Conservation (phyloP, 2,797 vertebrate genomes). For the Octomys mimax region DNA sequence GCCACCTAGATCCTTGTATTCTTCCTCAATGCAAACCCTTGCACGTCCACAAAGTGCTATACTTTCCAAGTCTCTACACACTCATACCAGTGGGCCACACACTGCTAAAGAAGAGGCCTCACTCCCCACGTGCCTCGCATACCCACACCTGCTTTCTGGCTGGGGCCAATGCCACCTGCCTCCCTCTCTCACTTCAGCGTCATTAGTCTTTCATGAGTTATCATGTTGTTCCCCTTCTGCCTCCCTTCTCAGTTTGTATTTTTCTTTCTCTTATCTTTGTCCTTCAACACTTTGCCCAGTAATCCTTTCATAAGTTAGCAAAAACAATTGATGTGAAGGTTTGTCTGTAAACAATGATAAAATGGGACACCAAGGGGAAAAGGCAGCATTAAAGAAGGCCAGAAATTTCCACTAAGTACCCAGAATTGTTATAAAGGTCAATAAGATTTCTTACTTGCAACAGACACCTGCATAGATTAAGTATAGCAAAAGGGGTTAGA, state of each 20-base stretch:
- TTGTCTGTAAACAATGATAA: constrained; percentile 59
- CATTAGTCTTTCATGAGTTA: background rate
- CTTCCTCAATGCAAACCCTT: background rate
- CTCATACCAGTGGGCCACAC: background rate
- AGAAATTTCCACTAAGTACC: constrained; percentile 22
- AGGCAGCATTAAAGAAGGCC: background rate
- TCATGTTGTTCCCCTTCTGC: background rate
- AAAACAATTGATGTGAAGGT: constrained; percentile 32
- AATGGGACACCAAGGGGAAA: background rate
- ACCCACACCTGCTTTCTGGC: background rate
- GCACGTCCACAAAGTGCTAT: background rate
- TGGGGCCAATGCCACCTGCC: background rate
- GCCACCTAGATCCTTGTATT: background rate
- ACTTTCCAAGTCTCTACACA: background rate
- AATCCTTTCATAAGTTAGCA: constrained; percentile 33
- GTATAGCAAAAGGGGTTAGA: background rate
- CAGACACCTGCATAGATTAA: background rate
- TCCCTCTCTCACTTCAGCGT: background rate
- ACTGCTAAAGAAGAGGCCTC: background rate
- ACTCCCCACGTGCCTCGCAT: background rate
- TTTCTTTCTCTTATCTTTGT: constrained; percentile 66
- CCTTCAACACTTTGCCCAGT: constrained; percentile 44
- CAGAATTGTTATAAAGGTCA: constrained; percentile 37
- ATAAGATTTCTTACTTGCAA: background rate
- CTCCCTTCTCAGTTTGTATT: background rate